Conservation (phyloP, 2,113 vertebrate species). For the Syngnathoides biaculeatus region DNA sequence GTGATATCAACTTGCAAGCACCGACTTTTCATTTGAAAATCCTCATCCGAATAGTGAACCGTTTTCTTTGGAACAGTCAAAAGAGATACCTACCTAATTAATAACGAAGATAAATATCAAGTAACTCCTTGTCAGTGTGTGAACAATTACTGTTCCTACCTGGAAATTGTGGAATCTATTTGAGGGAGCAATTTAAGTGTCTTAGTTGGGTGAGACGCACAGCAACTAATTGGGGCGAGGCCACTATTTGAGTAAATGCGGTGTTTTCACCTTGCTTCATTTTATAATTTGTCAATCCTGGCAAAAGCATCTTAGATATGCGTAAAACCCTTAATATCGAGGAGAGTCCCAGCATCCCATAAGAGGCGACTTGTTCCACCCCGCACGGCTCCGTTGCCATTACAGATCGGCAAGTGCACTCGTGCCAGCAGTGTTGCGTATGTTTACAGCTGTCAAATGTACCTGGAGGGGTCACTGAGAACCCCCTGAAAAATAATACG, state of each 20-base stretch:
- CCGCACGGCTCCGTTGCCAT: conserved; percentile 51
- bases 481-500: conserved; percentile 27
- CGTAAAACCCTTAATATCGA: conserved; percentile 54
- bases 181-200: neutral
- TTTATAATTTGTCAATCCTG: conserved; percentile 37
- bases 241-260: neutral
- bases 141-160: neutral
- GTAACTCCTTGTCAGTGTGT: neutral
- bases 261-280: conserved; percentile 25
- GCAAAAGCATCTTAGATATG: conserved; percentile 38
- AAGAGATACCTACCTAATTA: too few relatives aligned
- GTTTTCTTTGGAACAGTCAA: too few relatives aligned
- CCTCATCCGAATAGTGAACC: too few relatives aligned
- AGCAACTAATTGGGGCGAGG: neutral
- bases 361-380: conserved; percentile 48
- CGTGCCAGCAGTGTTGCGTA: conserved; percentile 48
- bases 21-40: too few relatives aligned
- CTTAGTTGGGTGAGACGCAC: neutral
- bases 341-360: conserved; percentile 48
- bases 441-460: conserved; percentile 65
- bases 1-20: too few relatives aligned
- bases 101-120: too few relatives aligned
- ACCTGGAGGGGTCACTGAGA: conserved; percentile 42
- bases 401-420: conserved; percentile 53
- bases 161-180: neutral